Conservation (phyloP, 2,113 vertebrate genomes). For the Pterocles burchelli region DNA sequence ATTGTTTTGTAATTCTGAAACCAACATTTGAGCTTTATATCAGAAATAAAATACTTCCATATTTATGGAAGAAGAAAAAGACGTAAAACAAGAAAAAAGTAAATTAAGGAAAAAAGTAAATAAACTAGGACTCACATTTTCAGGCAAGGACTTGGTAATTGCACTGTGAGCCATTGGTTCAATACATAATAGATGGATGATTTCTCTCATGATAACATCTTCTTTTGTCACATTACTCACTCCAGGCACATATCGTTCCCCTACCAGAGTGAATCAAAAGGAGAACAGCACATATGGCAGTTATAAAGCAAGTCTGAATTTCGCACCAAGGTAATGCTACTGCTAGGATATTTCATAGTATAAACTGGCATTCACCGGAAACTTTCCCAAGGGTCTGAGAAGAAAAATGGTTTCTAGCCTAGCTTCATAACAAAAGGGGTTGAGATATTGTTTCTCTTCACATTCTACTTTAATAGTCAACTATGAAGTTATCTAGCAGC, state of each 20-base stretch:
- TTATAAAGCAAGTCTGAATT: not conserved
- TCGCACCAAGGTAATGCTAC: not conserved
- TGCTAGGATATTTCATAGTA: not conserved
- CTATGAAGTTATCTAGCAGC: not conserved
- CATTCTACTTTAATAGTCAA: not conserved
- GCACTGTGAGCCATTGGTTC: constrained; percentile 97
- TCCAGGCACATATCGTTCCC: constrained; percentile 93
- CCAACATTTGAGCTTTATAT: not conserved
- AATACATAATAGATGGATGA: constrained; percentile 94
- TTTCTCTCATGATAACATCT: constrained; percentile 93
- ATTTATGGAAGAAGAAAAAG: not conserved
- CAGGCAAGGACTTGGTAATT: constrained; percentile 91
- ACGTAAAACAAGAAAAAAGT: not conserved
- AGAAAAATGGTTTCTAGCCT: not conserved
- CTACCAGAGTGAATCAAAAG: constrained; percentile 68
- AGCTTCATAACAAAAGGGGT: not conserved
- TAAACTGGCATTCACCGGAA: not conserved
- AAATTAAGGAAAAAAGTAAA: not conserved
- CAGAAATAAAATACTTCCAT: not conserved
- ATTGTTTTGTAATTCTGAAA: not conserved
- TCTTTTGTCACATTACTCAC: constrained; percentile 92
- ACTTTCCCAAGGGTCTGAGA: not conserved
- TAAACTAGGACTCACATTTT: constrained; percentile 83
- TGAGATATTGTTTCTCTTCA: not conserved
- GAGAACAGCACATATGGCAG: not conserved